A percentile compares a stretch with the other conserved stretches of the same genome.
Conservation (phyloP, 2,797 vertebrate species). For the Hipposideros larvatus region DNA sequence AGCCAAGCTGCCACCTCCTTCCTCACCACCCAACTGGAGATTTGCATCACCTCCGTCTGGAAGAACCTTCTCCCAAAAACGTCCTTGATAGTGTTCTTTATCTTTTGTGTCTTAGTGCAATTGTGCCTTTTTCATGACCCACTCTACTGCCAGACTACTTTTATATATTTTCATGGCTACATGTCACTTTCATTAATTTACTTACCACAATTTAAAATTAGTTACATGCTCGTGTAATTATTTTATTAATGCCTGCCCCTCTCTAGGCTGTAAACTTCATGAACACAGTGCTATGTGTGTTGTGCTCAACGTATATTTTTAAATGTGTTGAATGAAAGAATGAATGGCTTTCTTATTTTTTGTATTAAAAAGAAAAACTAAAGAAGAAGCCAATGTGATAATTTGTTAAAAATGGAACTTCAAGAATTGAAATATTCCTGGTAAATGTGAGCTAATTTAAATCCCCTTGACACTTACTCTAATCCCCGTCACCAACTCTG, state of each 20-base stretch:
- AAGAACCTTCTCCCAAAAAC: not conserved
- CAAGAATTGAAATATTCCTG: slow-evolving; percentile 16
- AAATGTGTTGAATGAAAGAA: not conserved
- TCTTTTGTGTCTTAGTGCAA: not conserved
- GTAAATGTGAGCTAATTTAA: not conserved
- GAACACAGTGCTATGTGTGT: not conserved
- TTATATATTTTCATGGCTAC: not conserved
- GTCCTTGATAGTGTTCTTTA: not conserved
- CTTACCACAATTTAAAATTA: slow-evolving; percentile 16
- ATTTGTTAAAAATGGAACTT: not conserved
- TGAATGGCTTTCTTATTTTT: not conserved
- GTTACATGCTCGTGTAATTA: slow-evolving; percentile 1
- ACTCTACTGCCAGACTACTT: not conserved
- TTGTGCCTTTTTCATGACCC: not conserved
- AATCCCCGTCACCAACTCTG: not conserved
- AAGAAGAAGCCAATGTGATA: not conserved
- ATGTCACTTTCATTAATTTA: not conserved
- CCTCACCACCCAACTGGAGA: not conserved
- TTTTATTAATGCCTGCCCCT: slow-evolving; percentile 17
- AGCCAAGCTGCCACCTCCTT: not conserved
- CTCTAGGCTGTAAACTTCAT: not conserved
- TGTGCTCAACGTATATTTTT: not conserved
- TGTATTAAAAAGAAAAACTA: not conserved
- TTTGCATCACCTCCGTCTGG: not conserved
- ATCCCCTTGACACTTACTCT: not conserved